Evolutionary conservation across 53 echinoderm and acorn worm species (phyloP).

Genomic region (Pentamera pediparva): DNA sequence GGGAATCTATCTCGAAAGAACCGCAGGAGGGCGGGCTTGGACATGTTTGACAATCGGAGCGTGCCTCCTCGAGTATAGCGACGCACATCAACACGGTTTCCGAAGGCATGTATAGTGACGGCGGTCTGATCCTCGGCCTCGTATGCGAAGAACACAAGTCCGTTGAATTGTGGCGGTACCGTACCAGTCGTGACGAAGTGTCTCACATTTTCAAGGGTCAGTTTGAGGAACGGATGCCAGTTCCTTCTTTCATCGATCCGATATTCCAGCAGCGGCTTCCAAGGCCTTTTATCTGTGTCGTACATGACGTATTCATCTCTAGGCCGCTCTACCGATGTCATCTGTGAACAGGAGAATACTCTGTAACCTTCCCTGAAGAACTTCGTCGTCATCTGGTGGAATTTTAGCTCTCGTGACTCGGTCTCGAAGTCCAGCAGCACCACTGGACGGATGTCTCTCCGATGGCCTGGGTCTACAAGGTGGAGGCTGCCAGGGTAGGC

Average conservation of each 20-base stretch:
- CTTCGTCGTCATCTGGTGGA: constrained; percentile 12
- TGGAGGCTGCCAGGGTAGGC: constrained; percentile 14
- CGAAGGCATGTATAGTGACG: not conserved
- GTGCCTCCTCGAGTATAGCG: no score
- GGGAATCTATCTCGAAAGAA: not conserved
- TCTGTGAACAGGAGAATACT: not conserved
- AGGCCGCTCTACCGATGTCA: not conserved
- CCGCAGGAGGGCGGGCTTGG: not conserved
- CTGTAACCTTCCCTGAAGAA: not conserved
- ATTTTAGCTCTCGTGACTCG: not conserved
- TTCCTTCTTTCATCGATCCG: not conserved
- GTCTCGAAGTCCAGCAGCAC: constrained; percentile 21
- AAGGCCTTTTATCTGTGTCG: not conserved
- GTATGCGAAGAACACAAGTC: constrained; percentile 9
- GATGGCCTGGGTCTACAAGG: constrained; percentile 7
- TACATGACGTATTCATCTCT: constrained; percentile 14
- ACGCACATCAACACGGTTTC: no score
- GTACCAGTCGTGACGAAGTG: not conserved
- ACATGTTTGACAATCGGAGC: not conserved
- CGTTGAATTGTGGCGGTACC: not conserved
- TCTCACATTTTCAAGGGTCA: not conserved
- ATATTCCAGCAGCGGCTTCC: not conserved
- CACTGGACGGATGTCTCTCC: not conserved
- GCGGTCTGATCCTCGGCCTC: not conserved
- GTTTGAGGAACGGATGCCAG: not conserved